Percentiles rank a stretch among this genome's conserved stretches.
Conservation (phyloP, 2,797 vertebrate genomes). For the Sebastes hopkinsi region DNA sequence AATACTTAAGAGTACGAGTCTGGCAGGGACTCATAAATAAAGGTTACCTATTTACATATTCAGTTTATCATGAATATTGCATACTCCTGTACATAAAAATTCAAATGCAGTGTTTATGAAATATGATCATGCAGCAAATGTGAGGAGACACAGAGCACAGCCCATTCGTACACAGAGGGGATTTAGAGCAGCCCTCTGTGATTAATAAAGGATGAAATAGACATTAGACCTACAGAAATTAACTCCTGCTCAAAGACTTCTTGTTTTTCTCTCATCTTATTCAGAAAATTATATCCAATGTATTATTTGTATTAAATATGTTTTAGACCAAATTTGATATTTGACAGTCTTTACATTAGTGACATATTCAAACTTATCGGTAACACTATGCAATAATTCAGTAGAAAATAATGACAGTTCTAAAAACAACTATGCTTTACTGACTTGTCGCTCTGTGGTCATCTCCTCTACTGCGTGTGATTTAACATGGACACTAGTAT, state of each 20-base stretch:
- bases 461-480: slow-evolving; percentile 49
- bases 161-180: slow-evolving; percentile 72
- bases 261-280: slow-evolving; percentile 12
- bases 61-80: slow-evolving; percentile 87
- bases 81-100: slow-evolving; percentile 87
- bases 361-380: slow-evolving; percentile 44
- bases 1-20: slow-evolving; percentile 82
- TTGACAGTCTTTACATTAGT: slow-evolving; percentile 17
- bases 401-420: slow-evolving; percentile 31
- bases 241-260: slow-evolving; percentile 50
- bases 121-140: slow-evolving; percentile 86
- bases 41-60: slow-evolving; percentile 87
- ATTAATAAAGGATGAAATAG: slow-evolving; percentile 80
- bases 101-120: slow-evolving; percentile 87
- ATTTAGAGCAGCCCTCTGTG: slow-evolving; percentile 70
- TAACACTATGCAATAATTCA: slow-evolving; percentile 51
- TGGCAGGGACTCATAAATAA: slow-evolving; percentile 85
- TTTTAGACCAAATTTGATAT: slow-evolving; percentile 38
- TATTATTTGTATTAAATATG: neutral
- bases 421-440: slow-evolving; percentile 57
- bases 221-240: slow-evolving; percentile 71
- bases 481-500: slow-evolving; percentile 57
- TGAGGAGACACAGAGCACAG: slow-evolving; percentile 79
- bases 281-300: neutral
- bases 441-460: slow-evolving; percentile 62